Percentiles rank a stretch among this genome's conserved stretches.
Evolutionary conservation across 2,888 invertebrate genomes (phyloP).

Genomic region (Synergus gifuensis): DNA sequence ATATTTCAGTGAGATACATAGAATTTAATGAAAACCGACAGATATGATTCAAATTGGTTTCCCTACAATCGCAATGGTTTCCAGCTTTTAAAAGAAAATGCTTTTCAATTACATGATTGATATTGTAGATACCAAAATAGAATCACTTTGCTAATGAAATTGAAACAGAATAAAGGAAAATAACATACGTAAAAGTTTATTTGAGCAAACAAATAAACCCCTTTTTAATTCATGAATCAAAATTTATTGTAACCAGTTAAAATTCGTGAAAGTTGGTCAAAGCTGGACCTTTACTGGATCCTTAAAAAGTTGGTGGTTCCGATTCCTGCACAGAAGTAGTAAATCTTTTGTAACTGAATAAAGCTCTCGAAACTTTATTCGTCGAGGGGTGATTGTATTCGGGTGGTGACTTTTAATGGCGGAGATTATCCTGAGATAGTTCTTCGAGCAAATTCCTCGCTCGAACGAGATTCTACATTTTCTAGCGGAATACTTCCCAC

Average conservation of each 20-base stretch:
- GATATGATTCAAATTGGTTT: neutral
- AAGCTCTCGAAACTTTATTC: neutral
- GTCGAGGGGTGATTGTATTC: neutral
- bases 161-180: neutral
- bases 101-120: slow-evolving; percentile 10
- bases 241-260: too few relatives aligned
- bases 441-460: slow-evolving; percentile 59
- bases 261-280: too few relatives aligned
- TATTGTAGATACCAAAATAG: neutral
- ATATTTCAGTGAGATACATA: too few relatives aligned
- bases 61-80: neutral
- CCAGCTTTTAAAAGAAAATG: neutral
- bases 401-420: slow-evolving; percentile 57
- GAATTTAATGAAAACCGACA: neutral
- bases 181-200: too few relatives aligned
- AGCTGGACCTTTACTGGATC: too few relatives aligned
- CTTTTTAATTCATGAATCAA: too few relatives aligned
- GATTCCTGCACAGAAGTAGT: slow-evolving; percentile 42
- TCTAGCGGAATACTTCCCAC: slow-evolving; percentile 59
- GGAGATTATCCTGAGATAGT: slow-evolving; percentile 64
- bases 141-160: neutral
- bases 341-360: slow-evolving; percentile 33
- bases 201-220: too few relatives aligned
- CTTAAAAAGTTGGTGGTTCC: too few relatives aligned
- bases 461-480: slow-evolving; percentile 52